Conservation (phyloP, 2,888 invertebrate species). For the Tenthredo mesomela region DNA sequence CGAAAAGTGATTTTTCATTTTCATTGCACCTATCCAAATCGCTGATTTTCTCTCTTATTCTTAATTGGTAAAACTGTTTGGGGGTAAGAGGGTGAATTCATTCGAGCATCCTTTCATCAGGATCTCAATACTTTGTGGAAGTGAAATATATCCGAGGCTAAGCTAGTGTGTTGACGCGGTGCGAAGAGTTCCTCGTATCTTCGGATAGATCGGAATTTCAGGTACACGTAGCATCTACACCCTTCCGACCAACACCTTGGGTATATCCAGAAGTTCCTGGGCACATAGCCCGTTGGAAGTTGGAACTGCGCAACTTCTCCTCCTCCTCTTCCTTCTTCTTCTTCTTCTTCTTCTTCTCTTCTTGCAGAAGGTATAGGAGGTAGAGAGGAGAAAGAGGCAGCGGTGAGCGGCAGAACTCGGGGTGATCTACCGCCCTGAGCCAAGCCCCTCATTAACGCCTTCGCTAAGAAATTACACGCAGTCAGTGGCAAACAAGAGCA, state of each 20-base stretch:
- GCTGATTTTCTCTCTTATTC: neutral
- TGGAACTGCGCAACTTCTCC: conserved; percentile 60
- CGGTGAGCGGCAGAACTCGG: conserved; percentile 53
- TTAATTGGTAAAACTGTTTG: neutral
- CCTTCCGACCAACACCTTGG: conserved; percentile 64
- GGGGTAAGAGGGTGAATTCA: neutral
- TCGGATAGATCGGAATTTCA: conserved; percentile 75
- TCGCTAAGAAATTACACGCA: conserved; percentile 77
- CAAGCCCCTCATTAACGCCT: conserved; percentile 77
- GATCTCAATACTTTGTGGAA: neutral
- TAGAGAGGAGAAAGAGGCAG: neutral
- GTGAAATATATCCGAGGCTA: neutral
- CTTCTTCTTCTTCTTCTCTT: neutral
- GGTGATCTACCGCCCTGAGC: conserved; percentile 76
- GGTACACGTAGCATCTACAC: conserved; percentile 75
- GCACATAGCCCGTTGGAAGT: conserved; percentile 1
- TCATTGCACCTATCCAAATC: neutral
- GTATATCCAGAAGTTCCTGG: conserved; percentile 20
- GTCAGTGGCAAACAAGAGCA: conserved; percentile 77
- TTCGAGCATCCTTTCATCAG: neutral
- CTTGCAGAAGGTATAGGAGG: neutral
- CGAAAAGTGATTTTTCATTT: neutral
- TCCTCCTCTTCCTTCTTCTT: neutral
- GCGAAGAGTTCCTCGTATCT: conserved; percentile 65
- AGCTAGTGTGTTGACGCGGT: conserved; percentile 41